Percentiles rank a stretch among this genome's conserved stretches.
Evolutionary conservation across 2,113 vertebrate genomes (phyloP).

Genomic region (Ptychochromis oligacanthus): DNA sequence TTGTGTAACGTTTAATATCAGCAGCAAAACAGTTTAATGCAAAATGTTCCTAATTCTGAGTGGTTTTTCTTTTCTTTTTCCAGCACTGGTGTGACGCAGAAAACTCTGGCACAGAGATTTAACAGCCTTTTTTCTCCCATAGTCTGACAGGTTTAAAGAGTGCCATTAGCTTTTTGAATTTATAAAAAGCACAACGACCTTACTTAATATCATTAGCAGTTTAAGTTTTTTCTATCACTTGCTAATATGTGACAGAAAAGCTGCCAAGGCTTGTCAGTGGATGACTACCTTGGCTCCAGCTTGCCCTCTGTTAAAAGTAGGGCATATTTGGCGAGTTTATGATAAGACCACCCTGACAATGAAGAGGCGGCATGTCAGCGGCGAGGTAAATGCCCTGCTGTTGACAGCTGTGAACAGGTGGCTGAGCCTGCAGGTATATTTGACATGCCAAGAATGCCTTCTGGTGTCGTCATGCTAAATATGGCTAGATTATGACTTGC

Average conservation of each 20-base stretch:
- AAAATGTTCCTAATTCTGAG: constrained; percentile 32
- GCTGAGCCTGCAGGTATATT: constrained; percentile 58
- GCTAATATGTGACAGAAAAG: constrained; percentile 15
- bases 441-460: constrained; percentile 67
- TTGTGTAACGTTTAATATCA: constrained; percentile 47
- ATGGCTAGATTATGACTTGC: constrained; percentile 58
- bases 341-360: constrained; percentile 58
- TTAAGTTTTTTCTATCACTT: neutral
- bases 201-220: constrained; percentile 16
- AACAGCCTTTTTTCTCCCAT: constrained; percentile 26
- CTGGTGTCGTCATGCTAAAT: constrained; percentile 57
- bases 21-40: constrained; percentile 30
- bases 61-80: constrained; percentile 31
- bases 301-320: constrained; percentile 42
- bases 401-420: constrained; percentile 78
- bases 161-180: constrained; percentile 28
- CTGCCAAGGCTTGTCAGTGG: constrained; percentile 11
- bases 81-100: constrained; percentile 43
- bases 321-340: constrained; percentile 34
- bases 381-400: constrained; percentile 69
- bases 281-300: constrained; percentile 22
- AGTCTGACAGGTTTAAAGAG: constrained; percentile 24
- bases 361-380: constrained; percentile 49
- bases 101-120: constrained; percentile 22
- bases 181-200: neutral